Evolutionary conservation across 2,113 vertebrate species (phyloP).

Genomic region (Myrmophylax atrothorax): DNA sequence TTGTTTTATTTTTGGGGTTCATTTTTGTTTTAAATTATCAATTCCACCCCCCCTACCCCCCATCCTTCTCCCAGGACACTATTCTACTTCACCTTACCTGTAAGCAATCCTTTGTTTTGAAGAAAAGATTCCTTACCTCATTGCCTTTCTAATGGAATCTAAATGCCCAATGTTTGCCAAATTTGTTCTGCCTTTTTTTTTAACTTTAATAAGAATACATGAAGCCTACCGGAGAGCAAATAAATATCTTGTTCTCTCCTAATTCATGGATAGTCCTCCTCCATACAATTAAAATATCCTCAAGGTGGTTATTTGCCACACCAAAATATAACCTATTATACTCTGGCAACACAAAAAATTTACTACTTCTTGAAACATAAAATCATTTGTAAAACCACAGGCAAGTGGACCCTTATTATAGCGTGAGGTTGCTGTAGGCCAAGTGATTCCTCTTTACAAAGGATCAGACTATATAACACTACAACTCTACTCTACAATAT

Average conservation of each 20-base stretch:
- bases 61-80: not conserved
- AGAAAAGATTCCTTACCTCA: not conserved
- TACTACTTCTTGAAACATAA: not conserved
- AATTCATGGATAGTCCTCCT: not conserved
- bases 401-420: not conserved
- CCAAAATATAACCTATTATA: not conserved
- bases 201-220: not conserved
- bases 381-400: not conserved
- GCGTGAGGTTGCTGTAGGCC: accelerated
- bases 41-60: too few relatives aligned
- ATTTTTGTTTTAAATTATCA: not conserved
- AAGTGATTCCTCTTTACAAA: not conserved
- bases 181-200: not conserved
- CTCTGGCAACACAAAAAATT: not conserved
- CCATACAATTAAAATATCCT: not conserved
- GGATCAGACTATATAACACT: too few relatives aligned
- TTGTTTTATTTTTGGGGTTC: too few relatives aligned
- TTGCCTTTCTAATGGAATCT: not conserved
- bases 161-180: not conserved
- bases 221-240: not conserved
- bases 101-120: not conserved
- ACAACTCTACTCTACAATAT: not conserved
- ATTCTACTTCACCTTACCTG: not conserved
- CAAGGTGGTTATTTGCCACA: not conserved
- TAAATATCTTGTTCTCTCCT: not conserved